Evolutionary conservation across 2,113 vertebrate genomes (phyloP).

Genomic region (Nothoprocta pentlandii): DNA sequence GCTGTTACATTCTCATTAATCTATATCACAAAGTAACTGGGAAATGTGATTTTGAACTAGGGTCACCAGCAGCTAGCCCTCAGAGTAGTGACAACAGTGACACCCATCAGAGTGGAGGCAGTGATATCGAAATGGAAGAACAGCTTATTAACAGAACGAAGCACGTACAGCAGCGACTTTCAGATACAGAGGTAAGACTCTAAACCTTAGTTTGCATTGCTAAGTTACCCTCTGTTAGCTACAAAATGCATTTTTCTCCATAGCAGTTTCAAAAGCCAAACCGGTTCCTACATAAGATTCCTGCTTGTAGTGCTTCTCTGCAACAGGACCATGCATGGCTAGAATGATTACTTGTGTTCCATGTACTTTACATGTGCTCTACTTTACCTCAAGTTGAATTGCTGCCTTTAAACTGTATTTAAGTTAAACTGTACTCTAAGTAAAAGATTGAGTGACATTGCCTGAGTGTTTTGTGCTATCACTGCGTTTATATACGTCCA

Average conservation of each 20-base stretch:
- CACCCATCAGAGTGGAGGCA: slow-evolving; percentile 96
- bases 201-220: neutral
- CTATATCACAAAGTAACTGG: slow-evolving; percentile 25
- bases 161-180: slow-evolving; percentile 92
- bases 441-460: rapidly evolving
- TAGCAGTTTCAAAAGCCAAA: neutral
- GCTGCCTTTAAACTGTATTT: neutral
- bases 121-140: slow-evolving; percentile 99
- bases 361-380: neutral
- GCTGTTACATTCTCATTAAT: slow-evolving; percentile 14
- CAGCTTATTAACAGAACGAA: slow-evolving; percentile 93
- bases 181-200: slow-evolving; percentile 92
- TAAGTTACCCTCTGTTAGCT: neutral
- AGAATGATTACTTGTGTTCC: neutral
- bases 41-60: slow-evolving; percentile 77
- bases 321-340: neutral
- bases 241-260: neutral
- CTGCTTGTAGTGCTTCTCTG: neutral
- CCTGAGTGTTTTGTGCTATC: neutral
- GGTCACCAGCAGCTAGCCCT: slow-evolving; percentile 94
- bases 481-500: neutral
- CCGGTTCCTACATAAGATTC: neutral
- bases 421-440: neutral
- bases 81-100: slow-evolving; percentile 99
- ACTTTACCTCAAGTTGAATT: neutral